These are phyloP conservation scores for Xylota segnis DNA, from an alignment of 2,888 invertebrate genomes.

Conservation along the genomic window DNA sequence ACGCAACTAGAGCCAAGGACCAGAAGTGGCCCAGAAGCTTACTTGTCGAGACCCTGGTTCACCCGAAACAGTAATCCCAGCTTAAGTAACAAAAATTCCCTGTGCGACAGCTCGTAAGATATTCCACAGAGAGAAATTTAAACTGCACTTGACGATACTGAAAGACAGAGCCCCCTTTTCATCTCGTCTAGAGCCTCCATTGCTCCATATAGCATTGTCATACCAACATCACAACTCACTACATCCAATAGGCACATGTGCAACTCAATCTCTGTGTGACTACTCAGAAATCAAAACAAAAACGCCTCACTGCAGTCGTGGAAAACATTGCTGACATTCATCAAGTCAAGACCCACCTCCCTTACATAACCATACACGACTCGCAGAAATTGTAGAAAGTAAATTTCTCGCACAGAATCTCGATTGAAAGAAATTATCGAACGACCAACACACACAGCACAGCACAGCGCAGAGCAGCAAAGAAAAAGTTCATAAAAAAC, in stretches of 20 bases:
- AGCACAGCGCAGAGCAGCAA: background rate
- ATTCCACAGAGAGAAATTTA: too few relatives aligned
- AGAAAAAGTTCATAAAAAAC: conserved; percentile 41
- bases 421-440: background rate
- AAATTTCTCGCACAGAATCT: conserved; percentile 9
- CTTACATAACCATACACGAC: conserved; percentile 23
- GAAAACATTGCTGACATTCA: conserved; percentile 33
- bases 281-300: background rate
- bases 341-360: conserved; percentile 15
- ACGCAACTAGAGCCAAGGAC: too few relatives aligned
- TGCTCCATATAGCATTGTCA: background rate
- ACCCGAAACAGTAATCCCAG: too few relatives aligned
- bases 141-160: background rate
- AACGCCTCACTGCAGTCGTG: background rate
- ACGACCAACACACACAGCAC: background rate
- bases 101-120: too few relatives aligned
- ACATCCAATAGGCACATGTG: conserved; percentile 5
- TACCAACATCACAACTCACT: conserved; percentile 7
- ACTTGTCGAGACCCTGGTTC: too few relatives aligned
- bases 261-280: conserved; percentile 18
- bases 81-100: too few relatives aligned
- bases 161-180: too few relatives aligned
- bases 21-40: too few relatives aligned
- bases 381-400: conserved; percentile 16
- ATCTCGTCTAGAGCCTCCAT: too few relatives aligned